phyloP scores from a whole-genome alignment of 2,888 invertebrate species.

The Parthenolecanium corni region DNA sequence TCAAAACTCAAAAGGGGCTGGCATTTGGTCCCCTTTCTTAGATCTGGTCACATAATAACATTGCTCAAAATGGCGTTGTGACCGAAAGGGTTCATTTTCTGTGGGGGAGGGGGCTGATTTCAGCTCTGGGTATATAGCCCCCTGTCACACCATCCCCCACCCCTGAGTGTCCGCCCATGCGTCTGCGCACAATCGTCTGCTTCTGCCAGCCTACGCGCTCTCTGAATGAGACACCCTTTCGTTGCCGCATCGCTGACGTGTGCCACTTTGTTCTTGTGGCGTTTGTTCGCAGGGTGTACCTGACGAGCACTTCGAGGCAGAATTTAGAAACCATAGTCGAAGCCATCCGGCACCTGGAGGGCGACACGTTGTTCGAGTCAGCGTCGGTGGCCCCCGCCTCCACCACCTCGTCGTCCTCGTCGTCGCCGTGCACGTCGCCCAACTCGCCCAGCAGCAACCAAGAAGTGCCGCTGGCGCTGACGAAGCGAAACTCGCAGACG shows the following conservation, averaged over 20 bases:
- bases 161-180: too few species aligned
- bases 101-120: too few species aligned
- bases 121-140: too few species aligned
- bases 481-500: slow-evolving; percentile 33
- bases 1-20: too few species aligned
- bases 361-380: slow-evolving; percentile 74
- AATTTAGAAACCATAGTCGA: slow-evolving; percentile 97
- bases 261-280: neutral
- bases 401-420: slow-evolving; percentile 41
- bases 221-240: too few species aligned
- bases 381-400: neutral
- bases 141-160: too few species aligned
- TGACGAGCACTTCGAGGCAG: slow-evolving; percentile 70
- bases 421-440: slow-evolving; percentile 33
- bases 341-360: slow-evolving; percentile 94
- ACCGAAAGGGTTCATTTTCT: too few species aligned
- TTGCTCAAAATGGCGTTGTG: too few species aligned
- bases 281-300: slow-evolving; percentile 41
- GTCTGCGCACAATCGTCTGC: too few species aligned
- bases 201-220: too few species aligned
- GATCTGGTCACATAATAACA: too few species aligned
- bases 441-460: slow-evolving; percentile 32
- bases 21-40: too few species aligned
- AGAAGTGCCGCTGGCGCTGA: slow-evolving; percentile 48
- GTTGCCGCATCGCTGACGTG: neutral